Evolutionary conservation across 2,113 vertebrate genomes (phyloP), one percentile per base, ranked within the genome.

Genomic region (Ovis canadensis): DNA sequence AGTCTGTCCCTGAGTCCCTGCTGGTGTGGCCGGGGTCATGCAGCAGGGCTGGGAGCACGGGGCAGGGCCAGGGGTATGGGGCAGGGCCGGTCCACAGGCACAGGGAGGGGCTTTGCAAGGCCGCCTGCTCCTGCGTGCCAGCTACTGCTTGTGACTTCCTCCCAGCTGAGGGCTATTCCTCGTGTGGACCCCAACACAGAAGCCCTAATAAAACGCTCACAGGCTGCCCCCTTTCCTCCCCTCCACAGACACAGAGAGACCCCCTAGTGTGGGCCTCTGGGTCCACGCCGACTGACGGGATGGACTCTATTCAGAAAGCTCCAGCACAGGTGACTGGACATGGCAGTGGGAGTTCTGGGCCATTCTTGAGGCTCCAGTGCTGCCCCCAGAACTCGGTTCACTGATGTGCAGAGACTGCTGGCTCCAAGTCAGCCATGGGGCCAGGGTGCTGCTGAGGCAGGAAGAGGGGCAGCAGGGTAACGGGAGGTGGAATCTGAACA

Each of bases 1-100:
- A 89, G 36, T 52, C 55, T 31, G 29, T 43, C 33, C 52, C 57
- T 4, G 8, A 33, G 90, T 50, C 48, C 45, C 48, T 36, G 7
- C 52, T 43, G 6, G 52, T 5, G 77, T 43, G 48, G 25, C 45
- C 33, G 0, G 4, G 43, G 55, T 12, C 8, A 14, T 2, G 21
- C 0, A 1, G 11, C 74, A 7, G 13, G 1, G 33, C 36, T 21
- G 0, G 3, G 57, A 27, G 25, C 57, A 12, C 1, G 7, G 31
- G 67, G 67, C 40, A 7, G 6, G 1, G 31, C n/a, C 25, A 0
- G 3, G 43, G 40, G 21, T 6, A 10, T 1, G 11, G 21, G 67
- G 67, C 9, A 31, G 54, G 54, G 59, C 50, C 1, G 8, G 15
- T 12, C 7, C 7, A 13, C 9, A 10, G 11, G 48, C 10, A 2